Conservation (phyloP, 2,888 invertebrate species). For the Chesias legatella region DNA sequence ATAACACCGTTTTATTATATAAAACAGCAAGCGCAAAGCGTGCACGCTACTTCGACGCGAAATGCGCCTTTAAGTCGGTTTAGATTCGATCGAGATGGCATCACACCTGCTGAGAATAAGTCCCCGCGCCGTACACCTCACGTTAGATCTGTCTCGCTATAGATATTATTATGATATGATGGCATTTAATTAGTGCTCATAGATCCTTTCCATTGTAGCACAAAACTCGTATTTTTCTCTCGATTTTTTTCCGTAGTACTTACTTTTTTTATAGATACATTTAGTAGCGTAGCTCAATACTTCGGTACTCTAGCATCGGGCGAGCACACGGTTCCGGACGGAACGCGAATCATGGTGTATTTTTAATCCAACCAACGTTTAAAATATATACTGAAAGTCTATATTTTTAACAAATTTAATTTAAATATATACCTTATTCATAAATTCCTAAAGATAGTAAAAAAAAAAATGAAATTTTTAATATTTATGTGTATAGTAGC, state of each 20-base stretch:
- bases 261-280: constrained; percentile 45
- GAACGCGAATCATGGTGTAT: constrained; percentile 55
- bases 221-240: constrained; percentile 54
- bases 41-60: no score
- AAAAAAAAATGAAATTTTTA: constrained; percentile 73
- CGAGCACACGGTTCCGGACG: constrained; percentile 33
- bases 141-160: constrained; percentile 48
- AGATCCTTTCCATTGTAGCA: constrained; percentile 62
- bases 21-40: no score
- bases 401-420: constrained; percentile 78
- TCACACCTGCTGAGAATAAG: neutral
- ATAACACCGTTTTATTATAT: no score
- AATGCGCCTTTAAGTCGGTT: no score
- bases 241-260: constrained; percentile 53
- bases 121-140: constrained; percentile 28
- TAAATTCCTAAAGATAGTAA: constrained; percentile 77
- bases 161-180: constrained; percentile 57
- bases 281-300: constrained; percentile 56
- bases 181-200: constrained; percentile 68
- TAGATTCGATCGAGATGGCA: no score
- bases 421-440: constrained; percentile 68
- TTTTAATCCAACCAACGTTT: constrained; percentile 64
- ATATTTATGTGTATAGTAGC: constrained; percentile 71
- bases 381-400: constrained; percentile 66
- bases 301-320: constrained; percentile 32